These are phyloP conservation scores for Sebastes glaucus DNA, from an alignment of 2,797 vertebrate genomes.

Conservation along the genomic window DNA sequence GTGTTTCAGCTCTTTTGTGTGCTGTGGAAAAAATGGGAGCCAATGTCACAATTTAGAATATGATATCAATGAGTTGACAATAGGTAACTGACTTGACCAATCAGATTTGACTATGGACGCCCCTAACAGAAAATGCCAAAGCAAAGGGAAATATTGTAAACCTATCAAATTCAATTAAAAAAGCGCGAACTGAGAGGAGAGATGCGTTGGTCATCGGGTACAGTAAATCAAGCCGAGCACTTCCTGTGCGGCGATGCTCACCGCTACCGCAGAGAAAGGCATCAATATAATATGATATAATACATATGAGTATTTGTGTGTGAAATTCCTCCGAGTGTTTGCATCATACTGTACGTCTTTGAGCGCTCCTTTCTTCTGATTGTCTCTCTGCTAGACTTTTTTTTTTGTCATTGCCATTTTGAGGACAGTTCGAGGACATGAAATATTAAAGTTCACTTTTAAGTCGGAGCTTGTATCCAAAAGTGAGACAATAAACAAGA, in stretches of 20 bases:
- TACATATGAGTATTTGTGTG: conserved; percentile 5
- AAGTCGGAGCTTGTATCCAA: conserved; percentile 38
- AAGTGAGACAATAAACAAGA: conserved; percentile 50
- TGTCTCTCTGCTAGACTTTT: neutral
- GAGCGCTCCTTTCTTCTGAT: neutral
- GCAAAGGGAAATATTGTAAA: neutral
- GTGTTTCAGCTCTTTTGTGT: neutral
- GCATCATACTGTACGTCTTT: conserved; percentile 19
- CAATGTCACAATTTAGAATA: neutral
- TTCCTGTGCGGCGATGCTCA: neutral
- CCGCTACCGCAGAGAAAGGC: neutral
- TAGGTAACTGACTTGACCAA: neutral
- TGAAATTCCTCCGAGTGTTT: neutral
- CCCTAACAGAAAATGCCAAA: neutral
- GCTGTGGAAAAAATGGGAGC: neutral
- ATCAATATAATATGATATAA: conserved; percentile 3
- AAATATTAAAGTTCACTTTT: conserved; percentile 63
- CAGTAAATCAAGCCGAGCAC: neutral
- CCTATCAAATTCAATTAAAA: neutral
- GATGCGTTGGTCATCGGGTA: neutral
- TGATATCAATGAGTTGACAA: neutral
- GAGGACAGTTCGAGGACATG: conserved; percentile 42
- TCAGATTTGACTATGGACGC: too few species aligned
- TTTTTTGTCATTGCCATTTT: conserved; percentile 41
- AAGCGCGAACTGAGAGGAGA: neutral